These are phyloP conservation scores for Eospalax fontanierii DNA, from an alignment of 2,797 vertebrate species.

Conservation along the genomic window DNA sequence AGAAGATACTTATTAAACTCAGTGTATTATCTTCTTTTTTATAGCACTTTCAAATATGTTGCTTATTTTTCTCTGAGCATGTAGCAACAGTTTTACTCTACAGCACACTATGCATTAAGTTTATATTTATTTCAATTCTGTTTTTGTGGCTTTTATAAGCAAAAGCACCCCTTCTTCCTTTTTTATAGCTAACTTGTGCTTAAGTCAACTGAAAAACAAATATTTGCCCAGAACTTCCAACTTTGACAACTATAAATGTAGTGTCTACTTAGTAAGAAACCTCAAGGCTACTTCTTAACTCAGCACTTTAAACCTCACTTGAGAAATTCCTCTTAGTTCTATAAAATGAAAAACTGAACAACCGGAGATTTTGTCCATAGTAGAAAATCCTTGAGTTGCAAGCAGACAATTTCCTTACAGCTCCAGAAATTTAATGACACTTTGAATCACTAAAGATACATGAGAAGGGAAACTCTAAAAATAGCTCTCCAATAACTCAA, in stretches of 20 bases:
- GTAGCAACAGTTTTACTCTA: too few species aligned
- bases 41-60: too few species aligned
- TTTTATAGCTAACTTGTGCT: not conserved
- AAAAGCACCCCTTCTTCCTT: fast-evolving
- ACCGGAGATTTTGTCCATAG: slow-evolving; percentile 67
- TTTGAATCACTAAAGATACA: slow-evolving; percentile 84
- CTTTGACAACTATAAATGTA: slow-evolving; percentile 60
- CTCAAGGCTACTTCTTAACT: slow-evolving; percentile 80
- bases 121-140: not conserved
- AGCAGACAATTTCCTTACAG: slow-evolving; percentile 77
- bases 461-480: slow-evolving; percentile 77
- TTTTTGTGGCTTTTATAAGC: not conserved
- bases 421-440: slow-evolving; percentile 80
- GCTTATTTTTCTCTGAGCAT: too few species aligned
- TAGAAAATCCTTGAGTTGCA: slow-evolving; percentile 78
- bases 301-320: slow-evolving; percentile 79
- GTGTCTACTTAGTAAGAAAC: slow-evolving; percentile 72
- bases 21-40: too few species aligned
- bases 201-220: slow-evolving; percentile 70
- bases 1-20: too few species aligned
- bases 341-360: slow-evolving; percentile 79
- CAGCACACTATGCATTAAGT: too few species aligned
- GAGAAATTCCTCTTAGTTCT: slow-evolving; percentile 72
- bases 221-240: slow-evolving; percentile 61
- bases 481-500: slow-evolving; percentile 78